Evolutionary conservation across 2,888 invertebrate genomes (phyloP).

Genomic region (Cataglyphis livida): DNA sequence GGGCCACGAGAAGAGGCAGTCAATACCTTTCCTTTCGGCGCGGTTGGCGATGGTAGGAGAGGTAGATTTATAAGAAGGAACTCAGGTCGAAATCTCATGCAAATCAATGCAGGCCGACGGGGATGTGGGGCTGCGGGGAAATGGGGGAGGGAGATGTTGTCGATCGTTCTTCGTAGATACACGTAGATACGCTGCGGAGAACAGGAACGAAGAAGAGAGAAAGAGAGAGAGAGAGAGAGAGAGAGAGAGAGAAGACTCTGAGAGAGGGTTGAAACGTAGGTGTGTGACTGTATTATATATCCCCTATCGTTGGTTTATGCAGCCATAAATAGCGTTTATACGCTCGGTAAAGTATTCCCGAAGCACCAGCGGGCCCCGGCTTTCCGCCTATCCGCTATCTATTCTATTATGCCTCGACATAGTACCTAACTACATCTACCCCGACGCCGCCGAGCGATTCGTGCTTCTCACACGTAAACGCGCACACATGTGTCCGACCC

Average conservation of each 20-base stretch:
- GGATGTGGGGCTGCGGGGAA: conserved; percentile 61
- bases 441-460: conserved; percentile 62
- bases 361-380: conserved; percentile 77
- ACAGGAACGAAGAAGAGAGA: conserved; percentile 32
- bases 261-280: conserved; percentile 66
- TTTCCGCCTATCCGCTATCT: conserved; percentile 81
- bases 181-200: conserved; percentile 72
- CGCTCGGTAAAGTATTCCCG: conserved; percentile 83
- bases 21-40: conserved; percentile 72
- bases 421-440: conserved; percentile 76
- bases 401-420: conserved; percentile 83
- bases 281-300: conserved; percentile 82
- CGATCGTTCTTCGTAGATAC: conserved; percentile 78
- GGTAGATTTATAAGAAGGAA: conserved; percentile 80
- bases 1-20: conserved; percentile 46
- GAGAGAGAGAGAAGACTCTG: conserved; percentile 30
- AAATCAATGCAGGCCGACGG: conserved; percentile 80
- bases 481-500: conserved; percentile 53
- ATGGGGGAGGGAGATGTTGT: conserved; percentile 68
- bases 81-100: conserved; percentile 81
- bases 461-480: conserved; percentile 55
- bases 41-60: conserved; percentile 64
- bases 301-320: conserved; percentile 83
- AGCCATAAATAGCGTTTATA: conserved; percentile 84
- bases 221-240: conserved; percentile 1